Conservation (phyloP, 1,140 invertebrate genomes). For the Manduca sexta region DNA sequence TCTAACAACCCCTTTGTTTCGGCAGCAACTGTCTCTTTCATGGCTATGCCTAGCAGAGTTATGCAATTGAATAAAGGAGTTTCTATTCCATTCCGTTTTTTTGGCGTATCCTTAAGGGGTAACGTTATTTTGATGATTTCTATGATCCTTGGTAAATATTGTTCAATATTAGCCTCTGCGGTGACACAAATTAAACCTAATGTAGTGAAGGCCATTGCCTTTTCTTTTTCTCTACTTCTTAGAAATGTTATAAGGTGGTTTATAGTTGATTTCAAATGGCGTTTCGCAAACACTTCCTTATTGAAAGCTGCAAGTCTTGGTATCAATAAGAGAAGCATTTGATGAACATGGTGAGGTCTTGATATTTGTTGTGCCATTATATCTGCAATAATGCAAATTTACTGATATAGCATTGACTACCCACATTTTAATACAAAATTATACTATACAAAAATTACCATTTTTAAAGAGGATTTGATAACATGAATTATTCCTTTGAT, state of each 20-base stretch:
- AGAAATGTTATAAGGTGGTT: constrained; percentile 85
- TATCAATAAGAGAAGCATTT: constrained; percentile 89
- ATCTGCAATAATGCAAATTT: constrained; percentile 51
- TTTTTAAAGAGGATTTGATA: too few species aligned
- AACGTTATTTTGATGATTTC: constrained; percentile 87
- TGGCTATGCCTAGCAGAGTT: constrained; percentile 90
- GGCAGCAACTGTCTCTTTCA: constrained; percentile 81
- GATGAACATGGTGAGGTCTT: constrained; percentile 88
- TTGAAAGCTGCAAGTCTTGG: constrained; percentile 96
- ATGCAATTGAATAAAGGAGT: constrained; percentile 95
- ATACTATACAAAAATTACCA: too few species aligned
- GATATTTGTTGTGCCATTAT: constrained; percentile 86
- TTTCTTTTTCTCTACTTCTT: constrained; percentile 86
- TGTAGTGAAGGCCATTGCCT: constrained; percentile 89
- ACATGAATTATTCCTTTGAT: too few species aligned
- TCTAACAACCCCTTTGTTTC: constrained; percentile 93
- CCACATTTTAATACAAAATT: background rate
- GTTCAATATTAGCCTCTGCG: constrained; percentile 86
- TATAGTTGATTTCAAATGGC: constrained; percentile 87
- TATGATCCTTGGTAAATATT: constrained; percentile 89
- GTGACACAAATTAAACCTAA: constrained; percentile 94
- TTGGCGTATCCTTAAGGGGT: constrained; percentile 84
- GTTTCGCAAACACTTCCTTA: constrained; percentile 82
- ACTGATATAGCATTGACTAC: background rate
- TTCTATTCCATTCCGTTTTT: constrained; percentile 84